phyloP scores from a whole-genome alignment of 2,888 invertebrate species.

The Apoda limacodes region DNA sequence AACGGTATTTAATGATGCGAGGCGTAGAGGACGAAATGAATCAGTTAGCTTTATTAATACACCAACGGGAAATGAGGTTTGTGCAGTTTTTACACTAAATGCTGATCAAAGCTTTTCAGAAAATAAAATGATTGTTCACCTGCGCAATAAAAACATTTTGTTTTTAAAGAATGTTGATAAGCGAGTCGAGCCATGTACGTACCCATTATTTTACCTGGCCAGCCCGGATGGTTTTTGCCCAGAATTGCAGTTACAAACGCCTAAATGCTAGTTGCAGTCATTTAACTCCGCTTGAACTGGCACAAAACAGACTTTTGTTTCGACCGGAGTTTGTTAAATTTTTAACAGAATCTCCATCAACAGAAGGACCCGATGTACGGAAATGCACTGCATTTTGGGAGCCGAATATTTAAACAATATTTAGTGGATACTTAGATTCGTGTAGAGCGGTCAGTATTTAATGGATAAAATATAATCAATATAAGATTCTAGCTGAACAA shows the following conservation, averaged over 20 bases:
- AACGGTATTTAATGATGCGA: too few relatives aligned
- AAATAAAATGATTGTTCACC: slow-evolving; percentile 17
- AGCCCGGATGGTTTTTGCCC: slow-evolving; percentile 17
- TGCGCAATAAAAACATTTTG: slow-evolving; percentile 14
- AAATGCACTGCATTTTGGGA: slow-evolving; percentile 15
- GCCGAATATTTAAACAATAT: slow-evolving; percentile 17
- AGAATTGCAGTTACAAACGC: slow-evolving; percentile 16
- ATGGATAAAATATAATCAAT: slow-evolving; percentile 17
- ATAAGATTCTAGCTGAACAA: too few relatives aligned
- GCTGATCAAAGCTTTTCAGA: slow-evolving; percentile 7
- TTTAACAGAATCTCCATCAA: slow-evolving; percentile 12
- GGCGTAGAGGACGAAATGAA: too few relatives aligned
- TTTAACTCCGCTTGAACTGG: slow-evolving; percentile 17
- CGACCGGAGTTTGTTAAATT: slow-evolving; percentile 15
- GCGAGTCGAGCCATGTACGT: slow-evolving; percentile 16
- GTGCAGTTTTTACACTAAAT: slow-evolving; percentile 1
- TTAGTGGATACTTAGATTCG: slow-evolving; percentile 13
- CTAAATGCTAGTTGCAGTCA: slow-evolving; percentile 15
- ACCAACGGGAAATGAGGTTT: too few relatives aligned
- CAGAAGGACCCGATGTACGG: slow-evolving; percentile 15
- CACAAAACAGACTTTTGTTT: slow-evolving; percentile 17
- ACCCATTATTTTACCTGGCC: slow-evolving; percentile 18
- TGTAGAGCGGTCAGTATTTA: slow-evolving; percentile 16
- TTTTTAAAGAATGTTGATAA: slow-evolving; percentile 17
- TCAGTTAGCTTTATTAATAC: too few relatives aligned